These are phyloP conservation scores for Struthio camelus DNA, from an alignment of 2,113 vertebrate species.

Conservation along the genomic window DNA sequence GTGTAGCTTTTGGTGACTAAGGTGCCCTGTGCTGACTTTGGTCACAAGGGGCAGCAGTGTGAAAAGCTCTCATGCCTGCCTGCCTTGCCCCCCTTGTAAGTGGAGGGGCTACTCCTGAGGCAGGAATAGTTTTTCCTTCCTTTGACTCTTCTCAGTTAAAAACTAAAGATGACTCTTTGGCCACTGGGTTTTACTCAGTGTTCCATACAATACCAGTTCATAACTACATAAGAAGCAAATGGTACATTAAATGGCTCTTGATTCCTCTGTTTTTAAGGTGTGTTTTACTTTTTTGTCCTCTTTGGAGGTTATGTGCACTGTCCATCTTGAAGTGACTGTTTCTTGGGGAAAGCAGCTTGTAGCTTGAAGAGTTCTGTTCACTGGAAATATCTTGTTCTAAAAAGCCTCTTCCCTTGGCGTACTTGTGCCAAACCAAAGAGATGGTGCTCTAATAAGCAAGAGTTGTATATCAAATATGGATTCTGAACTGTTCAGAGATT, in stretches of 20 bases:
- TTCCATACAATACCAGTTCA: neutral
- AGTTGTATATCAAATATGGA: neutral
- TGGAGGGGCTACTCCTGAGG: neutral
- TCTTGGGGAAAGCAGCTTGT: neutral
- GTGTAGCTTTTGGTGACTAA: neutral
- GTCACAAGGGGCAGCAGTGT: neutral
- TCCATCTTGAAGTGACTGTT: neutral
- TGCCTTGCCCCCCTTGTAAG: neutral
- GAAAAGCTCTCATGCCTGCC: neutral
- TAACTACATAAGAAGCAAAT: neutral
- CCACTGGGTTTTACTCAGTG: neutral
- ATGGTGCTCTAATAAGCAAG: neutral
- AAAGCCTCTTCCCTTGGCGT: neutral
- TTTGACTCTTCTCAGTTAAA: neutral
- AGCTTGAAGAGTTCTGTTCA: neutral
- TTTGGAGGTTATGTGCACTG: neutral
- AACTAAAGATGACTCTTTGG: neutral
- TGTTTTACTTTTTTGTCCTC: neutral
- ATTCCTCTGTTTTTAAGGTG: neutral
- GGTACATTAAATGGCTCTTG: neutral
- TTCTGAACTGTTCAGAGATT: neutral
- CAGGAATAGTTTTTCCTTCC: neutral
- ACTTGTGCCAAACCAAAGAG: neutral
- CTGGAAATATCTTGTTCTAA: neutral
- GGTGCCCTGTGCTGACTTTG: neutral